Evolutionary conservation across 2,888 invertebrate genomes (phyloP).

Genomic region (Troilus luridus): DNA sequence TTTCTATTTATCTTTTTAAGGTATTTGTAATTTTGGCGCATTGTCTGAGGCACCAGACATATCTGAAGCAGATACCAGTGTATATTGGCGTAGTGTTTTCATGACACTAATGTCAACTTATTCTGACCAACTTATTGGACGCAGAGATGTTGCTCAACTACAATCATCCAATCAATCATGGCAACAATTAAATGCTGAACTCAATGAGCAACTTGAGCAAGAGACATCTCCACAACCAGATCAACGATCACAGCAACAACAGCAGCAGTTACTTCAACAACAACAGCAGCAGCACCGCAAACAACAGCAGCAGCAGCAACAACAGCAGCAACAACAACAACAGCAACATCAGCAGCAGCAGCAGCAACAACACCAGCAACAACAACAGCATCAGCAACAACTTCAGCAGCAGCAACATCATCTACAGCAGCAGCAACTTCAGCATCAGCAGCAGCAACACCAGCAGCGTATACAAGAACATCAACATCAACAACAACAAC

Average conservation of each 20-base stretch:
- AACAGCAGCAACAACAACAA: constrained; percentile 52
- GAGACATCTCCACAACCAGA: constrained; percentile 31
- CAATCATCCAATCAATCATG: constrained; percentile 4
- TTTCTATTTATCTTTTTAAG: constrained; percentile 12
- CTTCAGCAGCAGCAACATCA: constrained; percentile 58
- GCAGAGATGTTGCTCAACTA: neutral
- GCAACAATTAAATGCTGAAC: constrained; percentile 33
- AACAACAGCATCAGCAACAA: constrained; percentile 47
- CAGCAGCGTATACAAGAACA: constrained; percentile 52
- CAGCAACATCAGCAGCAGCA: constrained; percentile 55
- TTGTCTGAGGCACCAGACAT: constrained; percentile 40
- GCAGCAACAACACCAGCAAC: constrained; percentile 57
- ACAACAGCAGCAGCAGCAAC: constrained; percentile 54
- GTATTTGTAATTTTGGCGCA: constrained; percentile 44
- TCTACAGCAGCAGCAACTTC: constrained; percentile 53
- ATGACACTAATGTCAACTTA: constrained; percentile 52
- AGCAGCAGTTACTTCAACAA: constrained; percentile 50
- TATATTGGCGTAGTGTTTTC: constrained; percentile 51
- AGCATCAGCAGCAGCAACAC: too few species aligned
- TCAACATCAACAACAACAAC: constrained; percentile 58
- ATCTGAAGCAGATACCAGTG: constrained; percentile 49
- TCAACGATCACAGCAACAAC: constrained; percentile 52
- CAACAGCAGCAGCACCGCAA: constrained; percentile 56
- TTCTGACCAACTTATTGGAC: constrained; percentile 50
- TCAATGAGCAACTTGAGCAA: constrained; percentile 16